phyloP scores from a whole-genome alignment of 2,888 invertebrate species.

The Caradrina kadenii region DNA sequence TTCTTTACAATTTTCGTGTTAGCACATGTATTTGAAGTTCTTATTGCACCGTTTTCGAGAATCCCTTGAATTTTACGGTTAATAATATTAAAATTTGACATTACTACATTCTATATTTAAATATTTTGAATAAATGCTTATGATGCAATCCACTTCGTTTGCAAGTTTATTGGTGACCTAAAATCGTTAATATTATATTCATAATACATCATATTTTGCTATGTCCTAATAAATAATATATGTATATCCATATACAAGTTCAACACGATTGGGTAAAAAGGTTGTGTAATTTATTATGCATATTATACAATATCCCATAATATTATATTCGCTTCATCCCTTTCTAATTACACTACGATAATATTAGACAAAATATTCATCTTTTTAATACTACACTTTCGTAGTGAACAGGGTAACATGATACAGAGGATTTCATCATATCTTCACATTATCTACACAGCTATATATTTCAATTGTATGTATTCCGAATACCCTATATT shows the following conservation, averaged over 20 bases:
- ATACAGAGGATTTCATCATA: conserved; percentile 70
- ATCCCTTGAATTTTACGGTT: conserved; percentile 75
- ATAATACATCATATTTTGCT: conserved; percentile 74
- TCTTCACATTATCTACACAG: conserved; percentile 67
- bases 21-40: conserved; percentile 82
- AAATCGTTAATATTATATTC: conserved; percentile 60
- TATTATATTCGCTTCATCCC: conserved; percentile 78
- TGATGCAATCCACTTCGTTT: conserved; percentile 61
- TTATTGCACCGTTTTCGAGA: conserved; percentile 82
- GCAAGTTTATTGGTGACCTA: conserved; percentile 61
- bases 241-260: conserved; percentile 78
- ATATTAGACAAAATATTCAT: conserved; percentile 66
- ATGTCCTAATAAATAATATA: conserved; percentile 67
- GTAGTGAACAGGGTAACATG: conserved; percentile 82
- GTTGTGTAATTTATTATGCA: conserved; percentile 88
- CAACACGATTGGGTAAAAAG: conserved; percentile 84
- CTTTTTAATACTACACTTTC: conserved; percentile 65
- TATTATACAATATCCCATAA: conserved; percentile 85
- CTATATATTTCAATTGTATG: conserved; percentile 69
- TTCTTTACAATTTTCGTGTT: conserved; percentile 82
- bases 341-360: conserved; percentile 67
- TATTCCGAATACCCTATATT: conserved; percentile 65
- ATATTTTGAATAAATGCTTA: conserved; percentile 67
- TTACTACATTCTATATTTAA: conserved; percentile 62
- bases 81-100: conserved; percentile 67